Conservation (phyloP, 2,888 invertebrate genomes). For the Acleris holmiana region DNA sequence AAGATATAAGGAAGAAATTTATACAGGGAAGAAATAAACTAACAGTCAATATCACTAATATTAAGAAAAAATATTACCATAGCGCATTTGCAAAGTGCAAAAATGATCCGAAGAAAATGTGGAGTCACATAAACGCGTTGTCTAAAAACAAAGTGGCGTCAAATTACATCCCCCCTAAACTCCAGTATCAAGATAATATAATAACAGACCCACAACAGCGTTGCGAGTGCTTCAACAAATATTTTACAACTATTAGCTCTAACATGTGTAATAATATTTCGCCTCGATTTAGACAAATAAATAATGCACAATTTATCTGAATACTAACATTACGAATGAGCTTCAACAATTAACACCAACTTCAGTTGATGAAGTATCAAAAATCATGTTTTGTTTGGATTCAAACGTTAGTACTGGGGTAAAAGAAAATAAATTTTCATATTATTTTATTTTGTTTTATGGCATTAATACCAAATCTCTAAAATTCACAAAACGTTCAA, state of each 20-base stretch:
- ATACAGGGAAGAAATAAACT: slow-evolving; percentile 17
- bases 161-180: slow-evolving; percentile 4
- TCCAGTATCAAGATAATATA: not conserved
- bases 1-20: not conserved
- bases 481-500: slow-evolving; percentile 10
- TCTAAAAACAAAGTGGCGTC: slow-evolving; percentile 13
- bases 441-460: too few species aligned
- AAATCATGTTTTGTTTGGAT: slow-evolving; percentile 20
- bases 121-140: slow-evolving; percentile 14
- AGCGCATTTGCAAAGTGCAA: slow-evolving; percentile 10
- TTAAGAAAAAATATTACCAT: slow-evolving; percentile 5
- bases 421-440: too few species aligned
- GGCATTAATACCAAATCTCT: slow-evolving; percentile 13
- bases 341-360: not conserved
- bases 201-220: slow-evolving; percentile 10
- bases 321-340: not conserved
- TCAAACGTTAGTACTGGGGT: slow-evolving; percentile 17
- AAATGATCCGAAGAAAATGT: slow-evolving; percentile 14
- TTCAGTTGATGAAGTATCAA: slow-evolving; percentile 11
- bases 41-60: not conserved
- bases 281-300: not conserved
- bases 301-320: not conserved
- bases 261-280: slow-evolving; percentile 7
- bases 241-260: slow-evolving; percentile 15
- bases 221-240: slow-evolving; percentile 18